A percentile compares a stretch with the other conserved stretches of the same genome.
phyloP scores from a whole-genome alignment of 2,888 invertebrate species.

The Macaria notata region DNA sequence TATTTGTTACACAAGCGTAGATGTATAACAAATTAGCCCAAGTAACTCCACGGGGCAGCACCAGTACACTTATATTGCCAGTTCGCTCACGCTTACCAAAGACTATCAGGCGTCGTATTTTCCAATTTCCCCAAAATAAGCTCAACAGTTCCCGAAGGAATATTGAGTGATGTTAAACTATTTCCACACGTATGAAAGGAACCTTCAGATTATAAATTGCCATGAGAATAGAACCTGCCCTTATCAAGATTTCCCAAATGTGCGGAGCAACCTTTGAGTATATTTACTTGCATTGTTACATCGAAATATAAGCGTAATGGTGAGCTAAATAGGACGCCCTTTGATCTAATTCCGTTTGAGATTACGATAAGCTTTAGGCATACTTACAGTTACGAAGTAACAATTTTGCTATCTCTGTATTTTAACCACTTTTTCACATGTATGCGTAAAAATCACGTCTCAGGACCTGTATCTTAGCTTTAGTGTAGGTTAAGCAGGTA shows the following conservation, averaged over 20 bases:
- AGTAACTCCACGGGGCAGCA: no score
- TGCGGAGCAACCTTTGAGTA: not conserved
- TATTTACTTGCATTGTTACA: conserved; percentile 3
- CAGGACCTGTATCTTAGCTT: no score
- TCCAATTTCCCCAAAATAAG: conserved; percentile 30
- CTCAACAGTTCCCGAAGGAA: conserved; percentile 25
- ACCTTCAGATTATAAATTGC: conserved; percentile 37
- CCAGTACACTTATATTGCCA: conserved; percentile 5
- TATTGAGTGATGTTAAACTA: conserved; percentile 34
- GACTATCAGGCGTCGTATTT: conserved; percentile 24
- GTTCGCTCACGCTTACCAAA: conserved; percentile 19
- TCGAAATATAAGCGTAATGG: not conserved
- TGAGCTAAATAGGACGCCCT: no score
- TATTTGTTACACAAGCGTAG: no score
- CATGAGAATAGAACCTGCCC: conserved; percentile 36
- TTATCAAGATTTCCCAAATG: conserved; percentile 28
- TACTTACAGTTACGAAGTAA: no score
- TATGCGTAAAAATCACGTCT: no score
- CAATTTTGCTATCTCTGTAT: no score
- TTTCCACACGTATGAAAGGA: conserved; percentile 28
- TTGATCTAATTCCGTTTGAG: no score
- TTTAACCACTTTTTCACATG: no score
- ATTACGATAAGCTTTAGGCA: no score
- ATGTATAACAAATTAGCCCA: no score
- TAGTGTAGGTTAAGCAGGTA: no score